Evolutionary conservation across 2,113 vertebrate genomes (phyloP), one percentile per base, ranked within the genome.

Genomic region (Scortum barcoo): DNA sequence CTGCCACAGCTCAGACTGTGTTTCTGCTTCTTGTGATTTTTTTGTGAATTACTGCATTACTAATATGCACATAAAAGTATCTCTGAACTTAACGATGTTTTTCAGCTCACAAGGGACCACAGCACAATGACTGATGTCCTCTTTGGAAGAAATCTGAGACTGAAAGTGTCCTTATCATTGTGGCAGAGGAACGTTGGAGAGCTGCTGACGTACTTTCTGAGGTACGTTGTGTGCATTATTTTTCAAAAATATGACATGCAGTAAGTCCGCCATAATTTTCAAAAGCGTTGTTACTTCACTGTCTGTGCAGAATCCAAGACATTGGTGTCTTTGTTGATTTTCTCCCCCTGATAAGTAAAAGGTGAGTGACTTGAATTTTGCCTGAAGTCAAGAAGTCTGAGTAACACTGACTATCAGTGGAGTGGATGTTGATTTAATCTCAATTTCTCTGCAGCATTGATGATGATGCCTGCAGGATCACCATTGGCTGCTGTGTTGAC

Each of bases 401-500:
- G 22, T 19, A 46, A 17, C 14, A 57, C 17, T 13, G 36, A n/a
- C 26, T 30, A 42, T 17, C 50, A 24, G 33, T 38, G 6, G 16
- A 50, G 2, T 46, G 16, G 53, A 38, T 70, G 51, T 54, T 7
- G 50, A 14, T 73, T 51, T 13, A n/a, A 30, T 65, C 3, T 19
- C 38, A 53, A 73, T 62, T 89, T 72, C 86, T 92, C 90, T 60
- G 3, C 94, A 99, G 98, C 93, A 96, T 99, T 90, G 94, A 96
- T 89, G 95, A 97, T 86, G 95, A 96, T 86, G 96, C 96, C 73
- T 79, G 96, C 1, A 95, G 88, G 77, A 90, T 99, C 85, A 95
- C 96, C 67, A 94, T 97, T 85, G 97, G 97, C 92, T 97, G 96
- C 91, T 99, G 97, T 91, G 97, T 99, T 79, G 97, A 99, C 92